Evolutionary conservation across 1,140 invertebrate species (phyloP).

Genomic region (Maniola jurtina): DNA sequence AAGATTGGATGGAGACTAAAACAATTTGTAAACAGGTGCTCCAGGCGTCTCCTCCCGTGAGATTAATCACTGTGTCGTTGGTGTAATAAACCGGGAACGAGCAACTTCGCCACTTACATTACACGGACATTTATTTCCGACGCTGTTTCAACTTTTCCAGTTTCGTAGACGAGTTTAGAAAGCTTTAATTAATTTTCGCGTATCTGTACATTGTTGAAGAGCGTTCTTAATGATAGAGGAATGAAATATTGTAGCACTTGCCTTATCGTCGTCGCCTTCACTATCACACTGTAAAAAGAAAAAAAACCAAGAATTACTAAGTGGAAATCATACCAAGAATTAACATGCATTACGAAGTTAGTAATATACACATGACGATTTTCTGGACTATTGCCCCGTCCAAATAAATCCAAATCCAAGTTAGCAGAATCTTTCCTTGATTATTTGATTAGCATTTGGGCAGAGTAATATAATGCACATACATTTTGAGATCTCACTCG

Average conservation of each 20-base stretch:
- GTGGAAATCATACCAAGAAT: not conserved
- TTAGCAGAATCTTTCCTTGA: no score
- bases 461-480: no score
- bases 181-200: slow-evolving; percentile 64
- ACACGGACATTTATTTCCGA: slow-evolving; percentile 67
- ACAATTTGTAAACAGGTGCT: slow-evolving; percentile 67
- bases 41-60: slow-evolving; percentile 46
- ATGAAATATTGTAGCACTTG: slow-evolving; percentile 73
- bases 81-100: slow-evolving; percentile 62
- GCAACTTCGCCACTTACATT: slow-evolving; percentile 69
- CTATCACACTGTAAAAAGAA: slow-evolving; percentile 91
- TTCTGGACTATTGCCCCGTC: not conserved
- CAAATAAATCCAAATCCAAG: no score
- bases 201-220: slow-evolving; percentile 26
- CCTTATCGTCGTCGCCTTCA: slow-evolving; percentile 92
- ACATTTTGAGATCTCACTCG: no score
- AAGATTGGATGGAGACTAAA: slow-evolving; percentile 39
- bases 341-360: not conserved
- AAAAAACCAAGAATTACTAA: slow-evolving; percentile 32
- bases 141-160: slow-evolving; percentile 61
- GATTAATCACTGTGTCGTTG: slow-evolving; percentile 56
- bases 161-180: slow-evolving; percentile 46
- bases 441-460: no score
- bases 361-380: not conserved
- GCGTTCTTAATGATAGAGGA: slow-evolving; percentile 11